Percentiles rank a stretch among this genome's conserved stretches.
These are phyloP conservation scores for Zalophus californianus DNA, from an alignment of 2,797 vertebrate genomes.

Conservation along the genomic window DNA sequence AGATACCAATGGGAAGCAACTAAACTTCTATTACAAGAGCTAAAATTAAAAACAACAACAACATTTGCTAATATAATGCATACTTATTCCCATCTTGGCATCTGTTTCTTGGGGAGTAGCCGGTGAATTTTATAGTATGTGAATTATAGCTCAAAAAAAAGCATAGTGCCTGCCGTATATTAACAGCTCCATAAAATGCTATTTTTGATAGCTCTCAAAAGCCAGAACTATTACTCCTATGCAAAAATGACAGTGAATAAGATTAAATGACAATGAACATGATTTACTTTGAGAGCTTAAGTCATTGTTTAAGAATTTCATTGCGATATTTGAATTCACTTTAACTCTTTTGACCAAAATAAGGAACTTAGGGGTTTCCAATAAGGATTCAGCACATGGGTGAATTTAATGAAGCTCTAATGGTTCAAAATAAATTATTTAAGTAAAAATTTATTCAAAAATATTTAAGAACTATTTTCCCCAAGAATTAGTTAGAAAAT, in stretches of 20 bases:
- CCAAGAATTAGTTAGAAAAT: neutral
- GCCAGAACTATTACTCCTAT: neutral
- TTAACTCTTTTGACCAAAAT: neutral
- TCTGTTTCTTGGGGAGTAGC: neutral
- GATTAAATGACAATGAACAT: neutral
- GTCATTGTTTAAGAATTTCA: neutral
- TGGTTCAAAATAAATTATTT: constrained; percentile 28
- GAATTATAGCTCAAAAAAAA: neutral
- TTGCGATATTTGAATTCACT: neutral
- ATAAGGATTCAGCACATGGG: neutral
- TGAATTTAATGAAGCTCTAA: neutral
- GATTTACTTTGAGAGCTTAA: neutral
- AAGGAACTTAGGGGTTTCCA: neutral
- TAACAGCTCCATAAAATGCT: neutral
- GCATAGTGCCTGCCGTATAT: neutral
- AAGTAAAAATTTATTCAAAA: neutral
- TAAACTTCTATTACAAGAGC: neutral
- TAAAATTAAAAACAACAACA: constrained; percentile 25
- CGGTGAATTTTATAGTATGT: neutral
- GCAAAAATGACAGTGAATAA: neutral
- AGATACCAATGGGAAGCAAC: neutral
- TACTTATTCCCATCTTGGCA: neutral
- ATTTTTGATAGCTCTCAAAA: constrained; percentile 9
- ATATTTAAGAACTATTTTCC: neutral
- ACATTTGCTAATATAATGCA: neutral